Conservation (phyloP, 1,140 invertebrate species). For the Drosophila sturtevanti region DNA sequence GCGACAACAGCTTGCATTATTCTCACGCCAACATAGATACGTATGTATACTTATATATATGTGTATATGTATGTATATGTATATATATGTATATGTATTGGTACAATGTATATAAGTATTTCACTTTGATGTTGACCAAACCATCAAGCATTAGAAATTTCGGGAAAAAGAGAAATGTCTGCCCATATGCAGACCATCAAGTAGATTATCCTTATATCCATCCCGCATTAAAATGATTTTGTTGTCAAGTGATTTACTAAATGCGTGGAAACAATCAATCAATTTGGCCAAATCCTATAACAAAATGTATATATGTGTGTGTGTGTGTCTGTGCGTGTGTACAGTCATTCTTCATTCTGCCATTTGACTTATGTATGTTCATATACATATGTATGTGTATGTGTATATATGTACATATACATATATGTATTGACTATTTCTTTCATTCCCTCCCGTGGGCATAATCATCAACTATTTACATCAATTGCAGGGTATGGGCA, state of each 20-base stretch:
- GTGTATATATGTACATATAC: background rate
- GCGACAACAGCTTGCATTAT: slow-evolving; percentile 24
- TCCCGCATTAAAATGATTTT: slow-evolving; percentile 45
- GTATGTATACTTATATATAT: slow-evolving; percentile 18
- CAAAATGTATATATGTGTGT: slow-evolving; percentile 23
- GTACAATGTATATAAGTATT: slow-evolving; percentile 26
- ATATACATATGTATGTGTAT: background rate
- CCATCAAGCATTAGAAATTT: background rate
- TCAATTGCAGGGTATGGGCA: slow-evolving; percentile 57
- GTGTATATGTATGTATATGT: slow-evolving; percentile 16
- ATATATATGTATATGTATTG: slow-evolving; percentile 7
- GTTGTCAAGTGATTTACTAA: slow-evolving; percentile 28
- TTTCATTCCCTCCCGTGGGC: background rate
- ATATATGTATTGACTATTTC: background rate
- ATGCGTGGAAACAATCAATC: slow-evolving; percentile 49
- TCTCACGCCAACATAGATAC: slow-evolving; percentile 32
- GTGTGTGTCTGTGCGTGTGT: background rate
- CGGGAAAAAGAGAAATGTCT: background rate
- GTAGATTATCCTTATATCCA: slow-evolving; percentile 18
- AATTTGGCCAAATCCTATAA: slow-evolving; percentile 32
- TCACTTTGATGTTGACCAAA: slow-evolving; percentile 39
- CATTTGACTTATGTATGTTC: background rate
- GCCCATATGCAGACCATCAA: slow-evolving; percentile 27
- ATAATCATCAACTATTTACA: slow-evolving; percentile 67
- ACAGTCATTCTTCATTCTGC: slow-evolving; percentile 47